Evolutionary conservation across 2,888 invertebrate genomes (phyloP), one percentile per base, ranked within the genome.

Genomic region (Patella depressa): DNA sequence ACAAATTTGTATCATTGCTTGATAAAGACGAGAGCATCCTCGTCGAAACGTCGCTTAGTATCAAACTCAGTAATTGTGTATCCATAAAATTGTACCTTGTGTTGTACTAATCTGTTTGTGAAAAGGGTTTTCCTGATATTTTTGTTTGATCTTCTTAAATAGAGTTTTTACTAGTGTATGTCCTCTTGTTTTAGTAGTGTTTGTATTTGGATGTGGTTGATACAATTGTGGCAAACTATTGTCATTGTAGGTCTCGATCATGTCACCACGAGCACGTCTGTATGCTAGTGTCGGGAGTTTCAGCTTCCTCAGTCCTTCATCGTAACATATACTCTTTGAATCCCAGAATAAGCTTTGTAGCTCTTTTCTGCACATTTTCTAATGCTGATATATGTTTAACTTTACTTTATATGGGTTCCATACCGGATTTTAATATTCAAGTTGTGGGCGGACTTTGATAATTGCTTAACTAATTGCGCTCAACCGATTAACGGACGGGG

Each of bases 361-460:
- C 78, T 73, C 76, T 65, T 24, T 78, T 57, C 57, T 78, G 73
- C 15, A 78, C 78, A 53, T 53, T 69, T 53, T 80, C 80, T n/a
- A 80, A 45, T 55, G 71, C 45, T n/a, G 75, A 54, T 53, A 71
- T 72, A 53, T 76, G 71, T 71, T 77, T 78, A 74, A 34, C 19
- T 24, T 34, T 19, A 34, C 19, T 24, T 34, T 19, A 2, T 57
- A 54, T 14, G 80, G 76, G 15, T 24, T 53, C 78, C 78, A 79
- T 3, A 71, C 76, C 0, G 59, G 53, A 69, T 74, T 79, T 9
- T 74, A 53, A 57, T 72, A 80, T 70, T 78, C 80, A 14, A 80
- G 69, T 24, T 76, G 74, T 15, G 80, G 79, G 14, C 78, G 0
- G 5, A 72, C 71, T 24, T 24, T 24, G 24, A 24, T 24, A 24